phyloP scores from a whole-genome alignment of 2,888 invertebrate genomes.

The Globia sparganii region DNA sequence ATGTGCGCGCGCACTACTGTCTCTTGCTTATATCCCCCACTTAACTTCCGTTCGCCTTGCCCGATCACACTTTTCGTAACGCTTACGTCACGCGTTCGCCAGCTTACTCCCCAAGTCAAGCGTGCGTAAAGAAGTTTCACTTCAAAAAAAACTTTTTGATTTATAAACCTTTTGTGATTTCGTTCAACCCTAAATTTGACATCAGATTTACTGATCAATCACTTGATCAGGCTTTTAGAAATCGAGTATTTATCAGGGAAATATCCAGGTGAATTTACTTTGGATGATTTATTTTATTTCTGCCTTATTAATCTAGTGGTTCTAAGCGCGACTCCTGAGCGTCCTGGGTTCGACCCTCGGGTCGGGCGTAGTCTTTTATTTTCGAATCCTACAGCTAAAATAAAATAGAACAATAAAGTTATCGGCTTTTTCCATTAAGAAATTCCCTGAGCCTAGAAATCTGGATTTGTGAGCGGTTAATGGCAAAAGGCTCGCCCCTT shows the following conservation, averaged over 20 bases:
- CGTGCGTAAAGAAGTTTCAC: no score
- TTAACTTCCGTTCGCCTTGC: no score
- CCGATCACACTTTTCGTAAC: no score
- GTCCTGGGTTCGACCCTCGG: neutral
- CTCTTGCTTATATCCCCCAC: no score
- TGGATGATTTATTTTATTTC: slow-evolving; percentile 27
- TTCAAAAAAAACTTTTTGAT: fast-evolving
- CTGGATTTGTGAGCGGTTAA: slow-evolving; percentile 7
- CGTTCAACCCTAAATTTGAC: slow-evolving; percentile 37
- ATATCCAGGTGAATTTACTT: slow-evolving; percentile 31
- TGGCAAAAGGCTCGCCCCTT: neutral
- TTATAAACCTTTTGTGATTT: neutral
- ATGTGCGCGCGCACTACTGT: no score
- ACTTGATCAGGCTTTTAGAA: slow-evolving; percentile 39
- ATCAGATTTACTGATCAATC: slow-evolving; percentile 43
- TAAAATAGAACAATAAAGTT: neutral
- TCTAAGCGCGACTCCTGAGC: neutral
- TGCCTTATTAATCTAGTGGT: neutral
- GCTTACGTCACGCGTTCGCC: no score
- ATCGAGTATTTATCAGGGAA: slow-evolving; percentile 13
- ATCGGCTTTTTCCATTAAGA: neutral
- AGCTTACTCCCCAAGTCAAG: no score
- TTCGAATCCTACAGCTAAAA: neutral
- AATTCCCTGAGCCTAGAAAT: neutral
- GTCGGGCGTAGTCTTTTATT: neutral